These are phyloP conservation scores for Eupithecia vulgata DNA, from an alignment of 2,888 invertebrate genomes.

Conservation along the genomic window DNA sequence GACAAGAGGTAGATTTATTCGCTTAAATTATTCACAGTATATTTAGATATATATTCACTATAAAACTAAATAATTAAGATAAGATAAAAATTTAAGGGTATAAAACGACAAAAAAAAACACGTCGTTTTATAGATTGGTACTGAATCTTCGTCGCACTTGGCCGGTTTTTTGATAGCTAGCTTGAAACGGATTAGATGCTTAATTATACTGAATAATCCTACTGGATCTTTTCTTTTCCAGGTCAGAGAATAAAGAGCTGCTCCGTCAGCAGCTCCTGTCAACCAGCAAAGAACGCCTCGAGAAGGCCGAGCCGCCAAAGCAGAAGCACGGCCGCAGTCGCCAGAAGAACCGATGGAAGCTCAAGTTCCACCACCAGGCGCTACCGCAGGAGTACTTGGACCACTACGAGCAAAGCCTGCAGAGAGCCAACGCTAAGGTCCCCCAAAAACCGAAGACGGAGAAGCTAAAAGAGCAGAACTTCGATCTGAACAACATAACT, in stretches of 20 bases:
- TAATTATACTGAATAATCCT: background rate
- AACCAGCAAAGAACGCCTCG: conserved; percentile 71
- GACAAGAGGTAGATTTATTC: too few relatives aligned
- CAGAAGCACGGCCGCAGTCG: conserved; percentile 73
- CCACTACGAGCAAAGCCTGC: conserved; percentile 90
- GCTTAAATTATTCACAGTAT: too few relatives aligned
- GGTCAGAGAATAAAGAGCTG: conserved; percentile 77
- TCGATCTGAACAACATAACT: conserved; percentile 74
- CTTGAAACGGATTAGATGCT: too few relatives aligned
- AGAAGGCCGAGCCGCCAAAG: conserved; percentile 65
- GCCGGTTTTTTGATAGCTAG: too few relatives aligned
- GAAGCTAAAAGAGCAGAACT: conserved; percentile 70
- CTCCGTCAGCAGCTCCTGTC: conserved; percentile 75
- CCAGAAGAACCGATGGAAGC: conserved; percentile 88
- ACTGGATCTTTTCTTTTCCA: conserved; percentile 52
- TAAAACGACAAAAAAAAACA: too few relatives aligned
- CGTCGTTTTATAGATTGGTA: too few relatives aligned
- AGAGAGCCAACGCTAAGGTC: conserved; percentile 75
- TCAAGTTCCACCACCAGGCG: conserved; percentile 92
- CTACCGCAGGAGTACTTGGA: conserved; percentile 90
- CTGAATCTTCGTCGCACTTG: too few relatives aligned
- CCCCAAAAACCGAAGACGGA: conserved; percentile 61
- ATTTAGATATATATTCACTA: too few relatives aligned
- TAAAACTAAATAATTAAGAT: too few relatives aligned
- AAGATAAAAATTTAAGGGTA: too few relatives aligned